Percentiles rank a stretch among this genome's conserved stretches.
phyloP scores from a whole-genome alignment of 2,888 invertebrate genomes.

The Carpatolechia fugitivella region DNA sequence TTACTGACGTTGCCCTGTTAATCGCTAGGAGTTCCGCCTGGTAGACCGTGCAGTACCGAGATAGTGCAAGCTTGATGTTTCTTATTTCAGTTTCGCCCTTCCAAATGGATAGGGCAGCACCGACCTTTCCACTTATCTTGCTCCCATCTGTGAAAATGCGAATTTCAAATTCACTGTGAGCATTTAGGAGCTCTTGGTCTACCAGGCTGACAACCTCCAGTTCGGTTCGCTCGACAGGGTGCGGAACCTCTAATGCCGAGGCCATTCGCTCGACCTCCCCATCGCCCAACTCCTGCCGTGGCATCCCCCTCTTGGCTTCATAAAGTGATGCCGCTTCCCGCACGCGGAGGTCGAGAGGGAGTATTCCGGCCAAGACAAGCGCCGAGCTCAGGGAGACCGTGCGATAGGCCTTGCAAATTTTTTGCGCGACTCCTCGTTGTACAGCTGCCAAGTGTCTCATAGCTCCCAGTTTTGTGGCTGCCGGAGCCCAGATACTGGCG shows the following conservation, averaged over 20 bases:
- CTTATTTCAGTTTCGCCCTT: neutral
- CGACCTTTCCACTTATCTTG: neutral
- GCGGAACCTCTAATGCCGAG: neutral
- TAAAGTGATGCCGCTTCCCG: neutral
- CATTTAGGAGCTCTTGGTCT: neutral
- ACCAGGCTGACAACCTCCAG: neutral
- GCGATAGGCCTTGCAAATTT: neutral
- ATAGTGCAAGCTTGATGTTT: neutral
- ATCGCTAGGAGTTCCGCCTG: conserved; percentile 1
- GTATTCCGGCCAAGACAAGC: neutral
- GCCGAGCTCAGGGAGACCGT: neutral
- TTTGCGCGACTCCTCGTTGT: neutral
- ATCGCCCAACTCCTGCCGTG: neutral
- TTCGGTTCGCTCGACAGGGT: neutral
- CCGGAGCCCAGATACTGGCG: conserved; percentile 18
- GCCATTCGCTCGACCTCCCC: neutral
- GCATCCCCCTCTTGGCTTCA: neutral
- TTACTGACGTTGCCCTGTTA: neutral
- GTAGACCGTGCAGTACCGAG: neutral
- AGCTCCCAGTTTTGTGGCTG: neutral
- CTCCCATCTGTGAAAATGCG: neutral
- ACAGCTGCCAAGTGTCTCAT: neutral
- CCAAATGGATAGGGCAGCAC: neutral
- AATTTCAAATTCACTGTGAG: too few relatives aligned
- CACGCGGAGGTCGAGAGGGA: neutral